Base-by-base conservation (phyloP, 1,140 invertebrate genomes). In the Tetragnatha versicolor region DNA sequence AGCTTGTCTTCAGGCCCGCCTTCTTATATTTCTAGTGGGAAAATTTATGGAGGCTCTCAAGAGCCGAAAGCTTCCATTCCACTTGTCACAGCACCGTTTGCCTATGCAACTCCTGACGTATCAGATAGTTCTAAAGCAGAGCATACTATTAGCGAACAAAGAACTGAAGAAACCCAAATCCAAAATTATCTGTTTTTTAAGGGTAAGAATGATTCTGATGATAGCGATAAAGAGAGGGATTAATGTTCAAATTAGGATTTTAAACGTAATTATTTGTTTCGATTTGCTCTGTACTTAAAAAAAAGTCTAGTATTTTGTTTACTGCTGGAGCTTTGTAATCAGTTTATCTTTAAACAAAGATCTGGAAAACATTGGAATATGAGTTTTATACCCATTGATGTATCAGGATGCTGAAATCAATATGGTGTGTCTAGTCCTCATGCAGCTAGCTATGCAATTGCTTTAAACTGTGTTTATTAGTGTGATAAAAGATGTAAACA, bases 21-120 rank as follows among this genome's bases (percentile, higher is more conserved):
- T n/a, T 31, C 73, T 7, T 77, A 61, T 27, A 65, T 77, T 49
- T 31, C 73, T 3, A 66, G 45, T 14, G 73, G 49, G 6, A 77
- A 27, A 31, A 66, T n/a, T 31, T 53, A 53, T 31, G 51, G 70
- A 33, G 47, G 22, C 47, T 14, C 25, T 25, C 72, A 75, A 49
- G 47, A 65, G 53, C n/a, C 73, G 12, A 77, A 51, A 42, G 60
- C 66, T 39, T 77, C 73, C 17, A 77, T 77, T 53, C 73, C 73
- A 12, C 47, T 77, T 20, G 73, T 77, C 37, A 77, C 73, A 25
- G 60, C 60, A 22, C 73, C 73, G 22, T 77, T 77, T 53, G 55
- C 70, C 31, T 73, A 73, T 3, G 22, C n/a, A 22, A n/a, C 12
- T 33, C 20, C 20, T 3, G 47, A 53, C 35, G 31, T 25, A 45